A percentile compares a stretch with the other conserved stretches of the same genome.
Conservation (phyloP, 2,888 invertebrate genomes). For the Platycnemis pennipes region DNA sequence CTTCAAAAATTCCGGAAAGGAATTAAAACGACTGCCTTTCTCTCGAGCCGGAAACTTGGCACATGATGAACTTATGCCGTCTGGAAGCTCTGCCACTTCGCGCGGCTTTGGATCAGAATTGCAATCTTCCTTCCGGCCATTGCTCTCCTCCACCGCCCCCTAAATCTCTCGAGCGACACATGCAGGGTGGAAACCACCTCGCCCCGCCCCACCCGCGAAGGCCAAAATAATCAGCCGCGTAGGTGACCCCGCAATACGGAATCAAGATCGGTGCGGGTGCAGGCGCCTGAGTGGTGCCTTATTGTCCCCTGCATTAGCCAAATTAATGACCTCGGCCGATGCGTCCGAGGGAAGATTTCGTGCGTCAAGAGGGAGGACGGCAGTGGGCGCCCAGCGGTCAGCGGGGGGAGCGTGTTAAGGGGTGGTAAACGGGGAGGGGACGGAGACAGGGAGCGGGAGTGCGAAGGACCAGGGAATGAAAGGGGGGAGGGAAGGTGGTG, state of each 20-base stretch:
- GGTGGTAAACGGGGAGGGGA: background rate
- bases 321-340: conserved; percentile 48
- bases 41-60: background rate
- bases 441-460: background rate
- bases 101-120: background rate
- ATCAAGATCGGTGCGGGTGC: background rate
- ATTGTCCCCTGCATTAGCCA: conserved; percentile 34
- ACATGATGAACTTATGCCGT: background rate
- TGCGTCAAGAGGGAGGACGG: background rate
- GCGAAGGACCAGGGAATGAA: background rate
- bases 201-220: background rate
- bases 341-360: conserved; percentile 55
- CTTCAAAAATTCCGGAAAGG: background rate
- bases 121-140: background rate
- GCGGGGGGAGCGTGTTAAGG: background rate
- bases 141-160: background rate
- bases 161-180: background rate
- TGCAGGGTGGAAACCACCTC: background rate
- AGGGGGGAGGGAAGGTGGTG: background rate
- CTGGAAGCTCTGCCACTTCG: background rate
- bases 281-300: conserved; percentile 13
- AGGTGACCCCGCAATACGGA: conserved; percentile 53
- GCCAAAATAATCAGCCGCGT: conserved; percentile 30
- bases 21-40: background rate
- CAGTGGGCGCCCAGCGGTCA: background rate